Base-by-base conservation (phyloP, 1,140 invertebrate genomes). In the Lutraria rhynchaena region DNA sequence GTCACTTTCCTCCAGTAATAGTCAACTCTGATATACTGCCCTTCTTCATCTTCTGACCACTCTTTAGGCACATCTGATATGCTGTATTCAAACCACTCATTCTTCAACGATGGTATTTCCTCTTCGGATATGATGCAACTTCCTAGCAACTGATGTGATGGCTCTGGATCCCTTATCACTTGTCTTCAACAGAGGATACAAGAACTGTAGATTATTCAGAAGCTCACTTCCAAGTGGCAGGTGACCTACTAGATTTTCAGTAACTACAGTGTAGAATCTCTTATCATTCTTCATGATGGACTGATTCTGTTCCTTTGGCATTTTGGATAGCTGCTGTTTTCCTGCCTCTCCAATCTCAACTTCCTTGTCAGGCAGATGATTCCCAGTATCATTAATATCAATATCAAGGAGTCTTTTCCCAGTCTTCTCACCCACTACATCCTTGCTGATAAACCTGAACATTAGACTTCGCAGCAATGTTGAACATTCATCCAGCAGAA, bases 1-100 rank as follows among this genome's bases (percentile, higher is more conserved):
- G 65, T 70, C 41, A 70, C 65, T 2, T 73, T 73, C 17, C 57
- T 73, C 70, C 70, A 73, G 53, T 73, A 73, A 57, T 73, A 51
- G 49, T 73, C 70, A 57, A 73, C 41, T 27, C 70, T 73, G 33
- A 31, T 19, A 73, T 57, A 57, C 44, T 73, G 33, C 5, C 49
- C 70, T 31, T 73, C 15, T 15, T 73, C 70, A 73, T 73, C 70
- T 57, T 57, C 53, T 73, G 70, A 73, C 70, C 70, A 73, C 24
- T 76, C 49, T 73, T 37, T 37, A 13, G 70, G 49, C 19, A 73
- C 31, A 1, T 73, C 70, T 55, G 70, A 76, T n/a, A 58, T 41
- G 57, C 58, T 76, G 58, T 63, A 51, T 3, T 76, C 73, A 51
- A 76, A 31, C 57, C 41, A 76, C 29, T 76, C 73, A 61, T 61